These are phyloP conservation scores for Antechinus stuartii DNA, from an alignment of 2,113 vertebrate species.

Conservation along the genomic window DNA sequence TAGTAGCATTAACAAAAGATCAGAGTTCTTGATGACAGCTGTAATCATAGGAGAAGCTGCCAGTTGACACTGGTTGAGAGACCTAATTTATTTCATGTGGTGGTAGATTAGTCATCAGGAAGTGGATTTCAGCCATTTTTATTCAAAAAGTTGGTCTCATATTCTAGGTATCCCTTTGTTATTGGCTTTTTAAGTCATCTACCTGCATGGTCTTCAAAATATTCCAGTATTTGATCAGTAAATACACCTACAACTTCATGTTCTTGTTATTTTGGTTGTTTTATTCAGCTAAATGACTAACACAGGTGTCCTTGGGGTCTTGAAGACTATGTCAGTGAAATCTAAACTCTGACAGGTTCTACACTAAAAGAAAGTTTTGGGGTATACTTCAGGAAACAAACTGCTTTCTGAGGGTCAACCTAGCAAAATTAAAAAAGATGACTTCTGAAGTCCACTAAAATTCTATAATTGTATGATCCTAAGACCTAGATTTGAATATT, in stretches of 20 bases:
- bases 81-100: not conserved
- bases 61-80: not conserved
- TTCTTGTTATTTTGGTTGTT: constrained; percentile 17
- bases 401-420: not conserved
- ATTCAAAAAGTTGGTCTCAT: not conserved
- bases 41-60: not conserved
- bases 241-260: not conserved
- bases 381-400: not conserved
- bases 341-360: not conserved
- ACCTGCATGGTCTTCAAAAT: not conserved
- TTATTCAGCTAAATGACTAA: constrained; percentile 28
- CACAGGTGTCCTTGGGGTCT: not conserved
- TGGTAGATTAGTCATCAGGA: not conserved
- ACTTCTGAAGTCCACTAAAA: not conserved
- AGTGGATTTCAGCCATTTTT: not conserved
- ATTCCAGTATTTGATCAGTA: not conserved
- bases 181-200: not conserved
- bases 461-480: not conserved
- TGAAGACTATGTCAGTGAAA: not conserved
- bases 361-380: not conserved
- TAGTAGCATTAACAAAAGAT: constrained; percentile 25
- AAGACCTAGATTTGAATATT: not conserved
- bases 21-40: constrained; percentile 23
- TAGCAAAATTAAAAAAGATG: not conserved
- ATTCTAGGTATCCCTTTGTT: not conserved